Percentiles rank a stretch among this genome's conserved stretches.
These are phyloP conservation scores for Stenodera caucasica DNA, from an alignment of 2,888 invertebrate species.

Conservation along the genomic window DNA sequence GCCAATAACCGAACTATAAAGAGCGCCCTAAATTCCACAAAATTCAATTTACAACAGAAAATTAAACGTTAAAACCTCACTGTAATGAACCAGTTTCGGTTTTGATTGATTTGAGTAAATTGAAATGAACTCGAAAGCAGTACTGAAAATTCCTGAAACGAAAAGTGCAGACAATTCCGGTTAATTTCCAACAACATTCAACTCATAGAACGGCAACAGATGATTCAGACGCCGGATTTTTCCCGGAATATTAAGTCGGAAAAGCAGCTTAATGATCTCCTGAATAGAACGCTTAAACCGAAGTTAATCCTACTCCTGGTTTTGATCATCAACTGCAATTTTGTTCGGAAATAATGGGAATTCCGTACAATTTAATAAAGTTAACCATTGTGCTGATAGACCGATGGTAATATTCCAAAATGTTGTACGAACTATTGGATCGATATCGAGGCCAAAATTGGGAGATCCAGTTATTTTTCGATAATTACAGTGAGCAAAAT, in stretches of 20 bases:
- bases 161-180: slow-evolving; percentile 74
- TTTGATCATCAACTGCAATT: background rate
- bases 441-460: slow-evolving; percentile 60
- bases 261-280: slow-evolving; percentile 14
- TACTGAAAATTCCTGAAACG: slow-evolving; percentile 72
- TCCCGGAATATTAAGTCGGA: slow-evolving; percentile 57
- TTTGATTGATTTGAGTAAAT: slow-evolving; percentile 49
- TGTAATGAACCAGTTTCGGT: too few species aligned
- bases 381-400: slow-evolving; percentile 55
- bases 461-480: background rate
- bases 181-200: slow-evolving; percentile 64
- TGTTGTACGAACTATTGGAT: slow-evolving; percentile 62
- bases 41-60: background rate
- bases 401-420: slow-evolving; percentile 65
- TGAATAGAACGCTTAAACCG: slow-evolving; percentile 17
- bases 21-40: slow-evolving; percentile 12
- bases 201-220: slow-evolving; percentile 67
- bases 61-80: background rate
- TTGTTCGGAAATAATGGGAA: slow-evolving; percentile 45
- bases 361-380: slow-evolving; percentile 42
- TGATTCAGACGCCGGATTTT: slow-evolving; percentile 61
- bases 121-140: slow-evolving; percentile 55
- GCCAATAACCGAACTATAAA: slow-evolving; percentile 12
- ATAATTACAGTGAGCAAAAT: too few species aligned
- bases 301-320: slow-evolving; percentile 27